Base-by-base conservation (phyloP, 2,113 vertebrate species). In the Nymphicus hollandicus region DNA sequence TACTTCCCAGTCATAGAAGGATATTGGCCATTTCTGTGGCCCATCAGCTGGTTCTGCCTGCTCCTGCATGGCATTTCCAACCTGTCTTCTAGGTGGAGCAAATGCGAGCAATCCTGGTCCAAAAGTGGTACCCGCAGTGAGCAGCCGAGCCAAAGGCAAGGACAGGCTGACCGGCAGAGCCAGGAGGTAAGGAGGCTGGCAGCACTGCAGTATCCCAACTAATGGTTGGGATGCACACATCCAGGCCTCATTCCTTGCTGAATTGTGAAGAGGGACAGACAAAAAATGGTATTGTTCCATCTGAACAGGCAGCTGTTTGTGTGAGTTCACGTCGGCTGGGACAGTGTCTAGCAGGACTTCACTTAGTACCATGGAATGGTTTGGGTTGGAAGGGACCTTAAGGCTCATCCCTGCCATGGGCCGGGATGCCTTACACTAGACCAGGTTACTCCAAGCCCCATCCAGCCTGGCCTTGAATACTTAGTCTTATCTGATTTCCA, bases 141-240 rank as follows among this genome's bases (percentile, higher is more conserved):
- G 98, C 97, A 99, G 98, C 89, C 99, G 98, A 96, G 99, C 99
- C 74, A 98, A 98, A 97, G 99, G 99, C 70, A 99, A 98, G 96
- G 99, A 99, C 90, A 98, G 99, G 66, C 97, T 99, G 97, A 99
- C 99, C 1, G 99, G 99, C 87, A 98, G 99, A 97, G 99, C 99
- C 89, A 98, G 99, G 93, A 99, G 99, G 99, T 99, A 96, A 98
- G 97, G 37, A 72, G 50, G 24, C 13, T 71, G 66, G 73, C 78
- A 72, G 53, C 35, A 28, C 52, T 43, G 79, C 44, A 2, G 0
- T 3, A 3, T 58, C 56, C 55, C 56, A 46, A 15, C 29, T 13
- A 3, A 13, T 3, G 43, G 8, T 3, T 63, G 39, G 10, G 29
- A 9, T 50, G 13, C 5, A 18, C 18, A 6, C 0, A 0, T 53